Evolutionary conservation across 2,797 vertebrate genomes (phyloP).

Genomic region (Melanotaenia maccullochi): DNA sequence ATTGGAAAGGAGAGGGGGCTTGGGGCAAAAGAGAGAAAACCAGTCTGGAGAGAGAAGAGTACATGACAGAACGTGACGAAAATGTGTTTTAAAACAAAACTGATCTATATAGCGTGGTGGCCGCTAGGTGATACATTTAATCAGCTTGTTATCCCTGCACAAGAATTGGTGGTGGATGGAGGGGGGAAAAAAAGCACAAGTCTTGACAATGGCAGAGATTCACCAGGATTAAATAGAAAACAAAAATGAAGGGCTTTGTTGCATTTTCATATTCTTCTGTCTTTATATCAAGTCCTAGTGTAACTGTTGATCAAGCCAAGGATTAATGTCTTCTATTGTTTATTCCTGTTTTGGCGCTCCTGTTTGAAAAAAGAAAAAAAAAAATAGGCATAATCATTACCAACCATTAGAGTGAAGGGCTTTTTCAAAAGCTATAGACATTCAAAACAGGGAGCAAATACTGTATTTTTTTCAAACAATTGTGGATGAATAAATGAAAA

Average conservation of each 20-base stretch:
- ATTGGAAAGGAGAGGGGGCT: constrained; percentile 78
- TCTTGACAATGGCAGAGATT: constrained; percentile 85
- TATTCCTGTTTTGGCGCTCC: constrained; percentile 95
- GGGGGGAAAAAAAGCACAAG: constrained; percentile 85
- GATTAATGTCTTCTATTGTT: constrained; percentile 89
- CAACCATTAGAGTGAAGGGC: neutral
- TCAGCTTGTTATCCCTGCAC: constrained; percentile 89
- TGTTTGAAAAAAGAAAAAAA: constrained; percentile 72
- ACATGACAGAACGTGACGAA: constrained; percentile 66
- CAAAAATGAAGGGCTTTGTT: constrained; percentile 76
- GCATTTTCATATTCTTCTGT: constrained; percentile 82
- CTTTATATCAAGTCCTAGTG: constrained; percentile 86
- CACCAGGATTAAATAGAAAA: constrained; percentile 82
- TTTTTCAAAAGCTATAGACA: neutral
- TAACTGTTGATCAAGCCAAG: constrained; percentile 85
- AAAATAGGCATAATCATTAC: constrained; percentile 24
- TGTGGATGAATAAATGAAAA: neutral
- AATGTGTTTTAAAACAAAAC: constrained; percentile 41
- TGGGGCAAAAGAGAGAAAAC: constrained; percentile 72
- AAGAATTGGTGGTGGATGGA: constrained; percentile 83
- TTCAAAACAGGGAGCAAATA: neutral
- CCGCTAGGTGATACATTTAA: constrained; percentile 84
- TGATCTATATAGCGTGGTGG: constrained; percentile 60
- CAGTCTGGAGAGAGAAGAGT: constrained; percentile 80
- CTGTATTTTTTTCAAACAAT: neutral